A percentile compares a stretch with the other conserved stretches of the same genome.
phyloP scores from a whole-genome alignment of 2,113 vertebrate genomes.

The Otolemur garnettii region DNA sequence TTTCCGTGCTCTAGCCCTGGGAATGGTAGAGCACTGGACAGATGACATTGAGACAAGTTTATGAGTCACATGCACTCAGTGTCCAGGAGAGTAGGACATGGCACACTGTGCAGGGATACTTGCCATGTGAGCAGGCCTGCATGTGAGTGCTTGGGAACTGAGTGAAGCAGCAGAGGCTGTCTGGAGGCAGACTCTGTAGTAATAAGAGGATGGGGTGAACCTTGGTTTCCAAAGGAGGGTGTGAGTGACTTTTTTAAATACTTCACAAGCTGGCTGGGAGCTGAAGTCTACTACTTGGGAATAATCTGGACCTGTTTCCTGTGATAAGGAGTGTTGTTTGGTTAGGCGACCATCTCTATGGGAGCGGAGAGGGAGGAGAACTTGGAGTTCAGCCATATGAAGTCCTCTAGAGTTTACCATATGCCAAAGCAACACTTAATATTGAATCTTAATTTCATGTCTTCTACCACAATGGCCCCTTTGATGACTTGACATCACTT shows the following conservation, averaged over 20 bases:
- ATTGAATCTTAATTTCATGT: background rate
- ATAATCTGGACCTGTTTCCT: background rate
- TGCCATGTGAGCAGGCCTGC: too few relatives aligned
- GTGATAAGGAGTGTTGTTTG: background rate
- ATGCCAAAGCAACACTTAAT: background rate
- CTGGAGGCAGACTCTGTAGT: background rate
- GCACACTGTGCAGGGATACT: background rate
- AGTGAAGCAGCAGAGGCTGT: background rate
- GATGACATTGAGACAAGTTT: background rate
- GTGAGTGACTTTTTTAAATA: background rate
- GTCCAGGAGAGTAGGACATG: background rate
- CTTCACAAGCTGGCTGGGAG: background rate
- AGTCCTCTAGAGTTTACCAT: background rate
- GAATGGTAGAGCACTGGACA: background rate
- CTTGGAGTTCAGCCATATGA: background rate
- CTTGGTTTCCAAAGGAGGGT: background rate
- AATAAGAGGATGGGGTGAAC: background rate
- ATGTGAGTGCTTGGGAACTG: background rate
- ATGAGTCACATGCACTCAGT: background rate
- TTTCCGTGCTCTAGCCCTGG: background rate
- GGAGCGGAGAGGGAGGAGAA: background rate
- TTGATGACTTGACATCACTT: too few relatives aligned
- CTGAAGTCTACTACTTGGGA: background rate
- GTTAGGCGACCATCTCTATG: background rate
- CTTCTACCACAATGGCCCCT: background rate